Evolutionary conservation across 2,888 invertebrate genomes (phyloP).

Genomic region (Elegia similella): DNA sequence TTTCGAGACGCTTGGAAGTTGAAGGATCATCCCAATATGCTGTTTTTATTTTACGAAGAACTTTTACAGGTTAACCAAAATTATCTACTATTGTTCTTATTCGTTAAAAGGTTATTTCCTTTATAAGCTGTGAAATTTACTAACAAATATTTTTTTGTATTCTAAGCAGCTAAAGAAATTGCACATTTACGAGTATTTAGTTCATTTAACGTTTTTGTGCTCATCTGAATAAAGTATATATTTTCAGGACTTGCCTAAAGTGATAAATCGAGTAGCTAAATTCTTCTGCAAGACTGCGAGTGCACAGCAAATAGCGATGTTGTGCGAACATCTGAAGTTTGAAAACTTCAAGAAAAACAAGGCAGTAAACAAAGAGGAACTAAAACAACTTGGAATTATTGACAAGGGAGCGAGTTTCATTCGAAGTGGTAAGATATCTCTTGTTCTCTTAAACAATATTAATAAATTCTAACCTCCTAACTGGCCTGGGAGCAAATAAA

Average conservation of each 20-base stretch:
- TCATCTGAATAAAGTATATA: no score
- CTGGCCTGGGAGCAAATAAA: no score
- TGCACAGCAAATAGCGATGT: slow-evolving; percentile 70
- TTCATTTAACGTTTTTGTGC: not conserved
- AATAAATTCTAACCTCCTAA: no score
- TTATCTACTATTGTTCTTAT: no score
- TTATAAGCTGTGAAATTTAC: no score
- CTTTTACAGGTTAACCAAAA: slow-evolving; percentile 74
- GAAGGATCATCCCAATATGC: slow-evolving; percentile 83
- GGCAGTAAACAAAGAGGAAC: slow-evolving; percentile 44
- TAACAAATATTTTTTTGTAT: no score
- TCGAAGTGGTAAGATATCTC: not conserved
- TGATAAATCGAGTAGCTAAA: slow-evolving; percentile 71
- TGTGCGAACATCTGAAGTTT: slow-evolving; percentile 86
- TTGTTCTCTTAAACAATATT: no score
- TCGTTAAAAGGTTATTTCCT: no score
- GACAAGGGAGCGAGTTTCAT: not conserved
- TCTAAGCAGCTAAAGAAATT: no score
- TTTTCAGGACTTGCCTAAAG: slow-evolving; percentile 24
- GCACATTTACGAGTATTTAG: no score
- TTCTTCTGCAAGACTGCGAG: slow-evolving; percentile 79
- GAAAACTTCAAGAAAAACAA: slow-evolving; percentile 87
- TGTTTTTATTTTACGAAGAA: slow-evolving; percentile 89
- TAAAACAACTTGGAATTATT: not conserved
- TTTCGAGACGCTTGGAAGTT: slow-evolving; percentile 86